A percentile compares a stretch with the other conserved stretches of the same genome.
Conservation (phyloP, 2,113 vertebrate species). For the Glareola pratincola region DNA sequence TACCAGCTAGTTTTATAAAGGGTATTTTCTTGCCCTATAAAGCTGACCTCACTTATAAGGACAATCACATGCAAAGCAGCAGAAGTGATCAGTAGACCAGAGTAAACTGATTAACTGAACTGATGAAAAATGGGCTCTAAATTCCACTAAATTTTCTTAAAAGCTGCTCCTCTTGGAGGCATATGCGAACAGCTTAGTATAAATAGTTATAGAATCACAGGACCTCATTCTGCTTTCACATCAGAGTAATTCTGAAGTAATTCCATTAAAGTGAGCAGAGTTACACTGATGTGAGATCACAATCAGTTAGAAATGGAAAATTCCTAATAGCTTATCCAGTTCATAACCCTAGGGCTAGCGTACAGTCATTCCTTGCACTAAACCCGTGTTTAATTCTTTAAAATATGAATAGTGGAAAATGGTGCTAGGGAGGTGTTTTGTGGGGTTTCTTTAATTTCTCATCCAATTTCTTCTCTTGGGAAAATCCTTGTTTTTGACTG, state of each 20-base stretch:
- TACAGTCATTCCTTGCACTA: constrained; percentile 19
- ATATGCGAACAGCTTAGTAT: neutral
- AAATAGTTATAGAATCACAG: constrained; percentile 42
- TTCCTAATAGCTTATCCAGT: constrained; percentile 60
- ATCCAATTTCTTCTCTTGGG: neutral
- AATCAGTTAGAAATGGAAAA: constrained; percentile 60
- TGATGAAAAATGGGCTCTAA: neutral
- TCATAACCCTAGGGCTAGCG: constrained; percentile 30
- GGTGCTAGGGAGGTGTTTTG: neutral
- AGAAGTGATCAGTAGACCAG: constrained; percentile 46
- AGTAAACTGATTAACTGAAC: constrained; percentile 51
- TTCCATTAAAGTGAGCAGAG: constrained; percentile 58
- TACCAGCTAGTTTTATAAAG: neutral
- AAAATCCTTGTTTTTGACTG: neutral
- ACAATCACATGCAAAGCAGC: constrained; percentile 34
- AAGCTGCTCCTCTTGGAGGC: neutral
- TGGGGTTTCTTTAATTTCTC: neutral
- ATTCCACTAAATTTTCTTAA: constrained; percentile 41
- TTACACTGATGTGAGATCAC: constrained; percentile 56
- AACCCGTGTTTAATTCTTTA: neutral
- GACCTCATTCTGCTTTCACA: constrained; percentile 16
- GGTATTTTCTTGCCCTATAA: neutral
- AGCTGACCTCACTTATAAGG: constrained; percentile 20
- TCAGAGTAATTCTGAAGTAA: constrained; percentile 44
- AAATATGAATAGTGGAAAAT: constrained; percentile 24